Evolutionary conservation across 2,113 vertebrate species (phyloP).

Genomic region (Murina feae): DNA sequence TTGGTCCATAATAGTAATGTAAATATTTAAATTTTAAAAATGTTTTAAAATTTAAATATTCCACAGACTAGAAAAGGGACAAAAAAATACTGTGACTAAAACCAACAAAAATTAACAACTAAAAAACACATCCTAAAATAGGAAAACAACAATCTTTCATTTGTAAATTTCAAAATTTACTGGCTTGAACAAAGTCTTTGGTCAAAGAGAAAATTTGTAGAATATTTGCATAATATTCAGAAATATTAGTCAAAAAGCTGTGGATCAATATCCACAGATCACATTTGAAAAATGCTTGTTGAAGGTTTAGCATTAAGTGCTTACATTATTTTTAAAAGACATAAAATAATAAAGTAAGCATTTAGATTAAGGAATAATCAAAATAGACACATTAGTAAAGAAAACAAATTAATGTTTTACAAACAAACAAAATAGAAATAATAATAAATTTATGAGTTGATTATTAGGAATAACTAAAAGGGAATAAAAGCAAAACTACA

Average conservation of each 20-base stretch:
- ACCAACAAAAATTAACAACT: not conserved
- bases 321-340: not conserved
- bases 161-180: conserved; percentile 7
- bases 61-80: not conserved
- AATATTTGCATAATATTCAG: not conserved
- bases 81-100: not conserved
- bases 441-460: not conserved
- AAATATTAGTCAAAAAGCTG: conserved; percentile 19
- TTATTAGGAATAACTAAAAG: not conserved
- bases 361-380: not conserved
- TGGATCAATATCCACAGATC: not conserved
- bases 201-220: not conserved
- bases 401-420: not conserved
- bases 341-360: not conserved
- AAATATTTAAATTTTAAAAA: not conserved
- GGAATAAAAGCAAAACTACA: not conserved
- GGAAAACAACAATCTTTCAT: not conserved
- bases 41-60: not conserved
- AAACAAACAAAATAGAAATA: not conserved
- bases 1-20: not conserved
- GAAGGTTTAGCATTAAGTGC: conserved; percentile 1
- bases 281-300: not conserved
- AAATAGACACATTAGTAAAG: not conserved
- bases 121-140: not conserved
- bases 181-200: not conserved